These are phyloP conservation scores for Pocillopora damicornis DNA, from an alignment of 64 coral and sea anemone species.

Conservation along the genomic window DNA sequence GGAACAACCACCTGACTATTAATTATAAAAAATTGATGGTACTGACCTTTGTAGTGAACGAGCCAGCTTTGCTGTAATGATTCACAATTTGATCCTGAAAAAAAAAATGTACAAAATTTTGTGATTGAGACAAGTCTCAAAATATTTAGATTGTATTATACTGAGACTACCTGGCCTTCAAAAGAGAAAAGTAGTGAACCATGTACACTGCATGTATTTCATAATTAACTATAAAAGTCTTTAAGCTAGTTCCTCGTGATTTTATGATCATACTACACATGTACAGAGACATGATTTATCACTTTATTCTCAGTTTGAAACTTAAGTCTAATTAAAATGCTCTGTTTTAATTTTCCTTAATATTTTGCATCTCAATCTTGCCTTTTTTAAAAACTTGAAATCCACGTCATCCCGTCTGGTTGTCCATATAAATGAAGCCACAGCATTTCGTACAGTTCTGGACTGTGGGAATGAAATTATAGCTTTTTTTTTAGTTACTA, in stretches of 20 bases:
- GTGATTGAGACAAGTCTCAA: too few relatives aligned
- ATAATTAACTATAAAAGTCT: too few relatives aligned
- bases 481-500: neutral
- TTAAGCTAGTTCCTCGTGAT: too few relatives aligned
- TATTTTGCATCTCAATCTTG: neutral
- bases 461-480: conserved; percentile 33
- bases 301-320: too few relatives aligned
- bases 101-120: neutral
- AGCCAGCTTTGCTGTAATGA: conserved; percentile 68
- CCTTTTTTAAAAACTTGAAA: conserved; percentile 89
- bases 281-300: too few relatives aligned
- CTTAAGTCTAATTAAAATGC: neutral
- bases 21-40: neutral
- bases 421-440: conserved; percentile 78
- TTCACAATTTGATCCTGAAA: conserved; percentile 73
- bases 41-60: conserved; percentile 77
- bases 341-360: neutral
- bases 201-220: too few relatives aligned
- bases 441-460: conserved; percentile 77
- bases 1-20: neutral
- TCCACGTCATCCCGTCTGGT: conserved; percentile 80
- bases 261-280: too few relatives aligned
- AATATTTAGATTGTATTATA: too few relatives aligned
- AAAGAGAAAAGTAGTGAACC: too few relatives aligned
- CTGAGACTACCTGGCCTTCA: too few relatives aligned